phyloP scores from a whole-genome alignment of 2,888 invertebrate genomes.

The Tipula lateralis region DNA sequence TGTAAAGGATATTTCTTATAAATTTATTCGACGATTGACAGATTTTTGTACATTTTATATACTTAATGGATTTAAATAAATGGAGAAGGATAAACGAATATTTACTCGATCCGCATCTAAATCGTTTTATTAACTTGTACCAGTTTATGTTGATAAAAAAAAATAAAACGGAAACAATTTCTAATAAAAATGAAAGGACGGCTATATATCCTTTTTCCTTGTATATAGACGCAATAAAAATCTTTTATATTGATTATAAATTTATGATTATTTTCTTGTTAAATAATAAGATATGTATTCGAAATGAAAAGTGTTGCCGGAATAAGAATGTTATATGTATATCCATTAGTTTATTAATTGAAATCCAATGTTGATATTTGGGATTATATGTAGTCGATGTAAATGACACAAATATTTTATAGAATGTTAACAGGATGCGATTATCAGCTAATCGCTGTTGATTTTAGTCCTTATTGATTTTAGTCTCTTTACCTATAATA shows the following conservation, averaged over 20 bases:
- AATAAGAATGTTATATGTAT: background rate
- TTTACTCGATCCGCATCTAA: conserved; percentile 19
- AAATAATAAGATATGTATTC: background rate
- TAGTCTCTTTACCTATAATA: too few relatives aligned
- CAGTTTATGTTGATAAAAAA: background rate
- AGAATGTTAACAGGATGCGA: too few relatives aligned
- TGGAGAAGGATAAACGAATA: background rate
- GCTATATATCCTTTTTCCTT: background rate
- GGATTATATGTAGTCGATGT: background rate
- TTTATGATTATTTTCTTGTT: conserved; percentile 24
- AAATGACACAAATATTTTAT: background rate
- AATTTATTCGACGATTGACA: background rate
- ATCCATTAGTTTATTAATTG: background rate
- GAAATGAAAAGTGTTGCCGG: background rate
- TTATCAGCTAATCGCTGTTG: too few relatives aligned
- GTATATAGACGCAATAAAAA: conserved; percentile 24
- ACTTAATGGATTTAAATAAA: background rate
- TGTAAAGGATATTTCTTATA: background rate
- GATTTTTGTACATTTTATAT: background rate
- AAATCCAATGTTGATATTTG: background rate
- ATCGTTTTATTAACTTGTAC: background rate
- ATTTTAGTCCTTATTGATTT: too few relatives aligned
- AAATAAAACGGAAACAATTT: background rate
- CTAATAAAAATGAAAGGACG: background rate
- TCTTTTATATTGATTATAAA: conserved; percentile 11